Percentiles rank a stretch among this genome's conserved stretches.
Evolutionary conservation across 2,797 vertebrate species (phyloP).

Genomic region (Onychomys leucogaster): DNA sequence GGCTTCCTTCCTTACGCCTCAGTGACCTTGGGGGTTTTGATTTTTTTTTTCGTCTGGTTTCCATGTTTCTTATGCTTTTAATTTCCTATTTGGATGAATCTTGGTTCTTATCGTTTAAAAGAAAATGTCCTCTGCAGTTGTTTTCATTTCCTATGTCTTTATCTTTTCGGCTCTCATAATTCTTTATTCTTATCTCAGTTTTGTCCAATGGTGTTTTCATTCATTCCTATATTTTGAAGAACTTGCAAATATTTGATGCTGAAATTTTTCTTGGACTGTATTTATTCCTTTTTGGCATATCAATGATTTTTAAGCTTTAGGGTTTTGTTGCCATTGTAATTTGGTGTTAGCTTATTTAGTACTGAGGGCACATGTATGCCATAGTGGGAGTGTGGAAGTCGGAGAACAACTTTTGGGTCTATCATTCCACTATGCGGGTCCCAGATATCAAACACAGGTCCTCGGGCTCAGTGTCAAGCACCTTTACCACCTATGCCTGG

Average conservation of each 20-base stretch:
- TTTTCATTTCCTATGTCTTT: background rate
- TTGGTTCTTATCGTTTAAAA: background rate
- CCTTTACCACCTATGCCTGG: background rate
- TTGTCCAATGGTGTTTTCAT: background rate
- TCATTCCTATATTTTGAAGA: background rate
- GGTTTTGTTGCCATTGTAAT: background rate
- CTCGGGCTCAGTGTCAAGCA: background rate
- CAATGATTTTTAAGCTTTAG: background rate
- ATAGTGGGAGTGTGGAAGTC: background rate
- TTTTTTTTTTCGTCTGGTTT: background rate
- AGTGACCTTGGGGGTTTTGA: background rate
- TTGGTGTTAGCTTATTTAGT: background rate
- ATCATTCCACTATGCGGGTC: background rate
- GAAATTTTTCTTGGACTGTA: background rate
- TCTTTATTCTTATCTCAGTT: background rate
- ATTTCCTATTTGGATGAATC: slow-evolving; percentile 57
- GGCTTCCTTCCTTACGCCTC: background rate
- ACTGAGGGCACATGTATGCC: background rate
- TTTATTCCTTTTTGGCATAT: background rate
- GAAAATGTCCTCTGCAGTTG: background rate
- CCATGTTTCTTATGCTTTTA: slow-evolving; percentile 26
- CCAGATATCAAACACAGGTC: background rate
- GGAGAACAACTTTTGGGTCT: background rate
- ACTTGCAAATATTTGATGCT: background rate
- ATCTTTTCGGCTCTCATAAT: background rate